Evolutionary conservation across 2,113 vertebrate species (phyloP).

Genomic region (Cyanoramphus novaezelandiae): DNA sequence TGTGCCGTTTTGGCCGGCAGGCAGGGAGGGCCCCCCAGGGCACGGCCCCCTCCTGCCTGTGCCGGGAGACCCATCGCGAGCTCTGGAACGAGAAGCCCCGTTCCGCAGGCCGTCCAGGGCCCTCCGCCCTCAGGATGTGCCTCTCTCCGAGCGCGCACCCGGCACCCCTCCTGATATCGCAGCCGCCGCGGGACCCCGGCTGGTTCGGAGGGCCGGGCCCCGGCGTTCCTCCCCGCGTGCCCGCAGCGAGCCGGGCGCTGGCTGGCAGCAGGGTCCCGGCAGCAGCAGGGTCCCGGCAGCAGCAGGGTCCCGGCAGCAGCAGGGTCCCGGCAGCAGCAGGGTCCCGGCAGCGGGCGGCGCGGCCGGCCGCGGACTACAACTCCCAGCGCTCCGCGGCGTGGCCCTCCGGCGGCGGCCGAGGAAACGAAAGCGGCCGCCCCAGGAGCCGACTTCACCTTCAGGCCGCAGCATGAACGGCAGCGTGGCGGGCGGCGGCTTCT

Average conservation of each 20-base stretch:
- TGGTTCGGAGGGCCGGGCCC: not conserved
- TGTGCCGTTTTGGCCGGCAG: not conserved
- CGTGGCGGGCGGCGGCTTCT: constrained; percentile 13
- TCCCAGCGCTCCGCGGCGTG: constrained; percentile 39
- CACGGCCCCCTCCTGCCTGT: not conserved
- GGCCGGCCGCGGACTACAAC: constrained; percentile 50
- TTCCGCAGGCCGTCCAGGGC: not conserved
- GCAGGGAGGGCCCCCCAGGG: not conserved
- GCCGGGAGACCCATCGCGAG: not conserved
- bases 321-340: too few species aligned
- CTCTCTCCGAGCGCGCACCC: not conserved
- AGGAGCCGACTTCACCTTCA: not conserved
- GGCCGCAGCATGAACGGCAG: constrained; percentile 54
- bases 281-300: too few species aligned
- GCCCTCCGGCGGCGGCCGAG: not conserved
- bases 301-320: too few species aligned
- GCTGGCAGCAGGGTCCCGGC: not conserved
- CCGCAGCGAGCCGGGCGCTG: not conserved
- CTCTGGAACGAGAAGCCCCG: not conserved
- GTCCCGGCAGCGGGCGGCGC: too few species aligned
- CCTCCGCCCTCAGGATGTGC: not conserved
- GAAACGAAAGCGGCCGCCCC: constrained; percentile 37
- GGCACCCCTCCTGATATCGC: not conserved
- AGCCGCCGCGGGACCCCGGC: not conserved
- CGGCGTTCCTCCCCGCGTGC: too few species aligned